Base-by-base conservation (phyloP, 2,797 vertebrate genomes). In the Pelochelys cantorii region DNA sequence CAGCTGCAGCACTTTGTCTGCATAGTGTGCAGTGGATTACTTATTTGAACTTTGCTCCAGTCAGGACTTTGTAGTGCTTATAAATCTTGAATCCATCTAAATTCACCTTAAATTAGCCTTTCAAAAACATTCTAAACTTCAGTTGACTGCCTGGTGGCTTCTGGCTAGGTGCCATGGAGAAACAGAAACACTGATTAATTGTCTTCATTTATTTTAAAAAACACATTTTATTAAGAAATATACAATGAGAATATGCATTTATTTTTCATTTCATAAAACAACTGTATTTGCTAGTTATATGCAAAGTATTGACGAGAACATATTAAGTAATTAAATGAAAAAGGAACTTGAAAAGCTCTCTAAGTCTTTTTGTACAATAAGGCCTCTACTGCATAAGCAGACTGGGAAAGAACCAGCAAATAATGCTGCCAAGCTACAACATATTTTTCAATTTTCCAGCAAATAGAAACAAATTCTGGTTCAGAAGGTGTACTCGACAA, bases 151-250 rank as follows among this genome's bases (percentile, higher is more conserved):
- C 96, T 98, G 96, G 97, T 98, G 95, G 94, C 94, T 97, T 97
- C 97, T 99, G 98, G 98, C 99, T 96, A 84, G 71, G 88, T 96
- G 98, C 98, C 98, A 98, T 90, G 93, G 96, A 96, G 97, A 97
- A 97, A 96, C 95, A 78, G 85, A 95, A 97, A 97, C n/a, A 84
- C 94, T 97, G 97, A 98, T 98, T 98, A 98, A 99, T 97, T 97
- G 90, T 90, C 96, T 91, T 97, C 90, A 83, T 94, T 98, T 98
- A 97, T 92, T 77, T 90, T 94, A 94, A 92, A 96, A 79, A 87
- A 68, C 82, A 42, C 65, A 55, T 86, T 94, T 90, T 92, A 89
- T 93, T 91, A 87, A 93, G 93, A 95, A 84, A 88, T 92, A 90
- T 84, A 89, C 83, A 96, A 97, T 90, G 42, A 96, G 95, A 97